Evolutionary conservation across 2,113 vertebrate species (phyloP), one percentile per base, ranked within the genome.

Genomic region (Heloderma charlesbogerti): DNA sequence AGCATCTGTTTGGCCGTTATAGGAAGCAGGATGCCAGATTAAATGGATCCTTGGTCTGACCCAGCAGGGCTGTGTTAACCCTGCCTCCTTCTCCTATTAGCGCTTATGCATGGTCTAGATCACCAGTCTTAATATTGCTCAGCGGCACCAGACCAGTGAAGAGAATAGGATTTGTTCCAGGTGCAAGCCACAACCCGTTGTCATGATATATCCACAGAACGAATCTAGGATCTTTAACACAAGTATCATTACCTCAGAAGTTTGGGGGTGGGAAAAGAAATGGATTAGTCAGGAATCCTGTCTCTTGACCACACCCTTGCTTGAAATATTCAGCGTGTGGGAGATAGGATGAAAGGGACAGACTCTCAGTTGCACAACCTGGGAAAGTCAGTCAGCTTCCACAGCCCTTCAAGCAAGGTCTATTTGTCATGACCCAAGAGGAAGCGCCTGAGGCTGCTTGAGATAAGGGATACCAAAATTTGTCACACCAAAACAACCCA

Each of bases 401-500:
- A 15, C 22, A 83, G 25, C 13, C 16, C 78, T 84, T 43, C 3
- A 4, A 63, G 40, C 34, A 75, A 66, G 79, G 54, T 16, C 34
- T 16, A 27, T 48, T 13, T 77, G 81, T 8, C 54, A 6, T 77
- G 69, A 67, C 54, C 3, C 29, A 75, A 83, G 3, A 25, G 3
- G 1, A 0, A 20, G 12, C 15, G 25, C 2, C 40, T 90, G 94
- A 90, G 90, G 84, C 85, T 89, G 72, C 86, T 37, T 92, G 43
- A 60, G 89, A 94, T 94, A 92, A 81, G 45, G 74, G 89, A 29
- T 88, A 85, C 81, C 29, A 45, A 31, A 90, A 89, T 77, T 60
- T 90, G 74, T 34, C 79, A 83, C 86, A 93, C 82, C 29, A 88
- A 90, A 27, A n/a, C 86, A 87, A 91, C 2, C 75, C 63, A 85